These are phyloP conservation scores for Nemurella pictetii DNA, from an alignment of 2,888 invertebrate genomes.

Conservation along the genomic window DNA sequence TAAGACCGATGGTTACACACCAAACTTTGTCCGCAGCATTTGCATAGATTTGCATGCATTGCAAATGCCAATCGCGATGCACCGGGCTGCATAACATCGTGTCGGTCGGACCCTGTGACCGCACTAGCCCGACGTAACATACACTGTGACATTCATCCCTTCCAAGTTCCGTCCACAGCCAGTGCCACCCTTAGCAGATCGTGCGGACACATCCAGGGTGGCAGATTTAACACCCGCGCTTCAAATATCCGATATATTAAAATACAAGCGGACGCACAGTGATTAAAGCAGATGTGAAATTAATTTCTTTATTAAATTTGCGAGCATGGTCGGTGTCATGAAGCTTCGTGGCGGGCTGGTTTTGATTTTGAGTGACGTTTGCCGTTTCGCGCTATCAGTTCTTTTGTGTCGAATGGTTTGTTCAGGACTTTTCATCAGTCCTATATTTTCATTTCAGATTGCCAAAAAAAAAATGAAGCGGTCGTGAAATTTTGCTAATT, in stretches of 20 bases:
- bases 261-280: background rate
- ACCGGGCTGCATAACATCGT: background rate
- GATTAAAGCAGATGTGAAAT: background rate
- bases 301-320: background rate
- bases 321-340: background rate
- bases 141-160: background rate
- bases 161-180: background rate
- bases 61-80: background rate
- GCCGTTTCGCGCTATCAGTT: background rate
- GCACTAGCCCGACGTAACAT: background rate
- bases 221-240: background rate
- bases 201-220: background rate
- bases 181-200: background rate
- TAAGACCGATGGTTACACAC: no score
- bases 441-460: background rate
- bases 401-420: background rate
- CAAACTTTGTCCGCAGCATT: no score
- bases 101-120: background rate
- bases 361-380: background rate
- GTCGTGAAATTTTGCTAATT: background rate
- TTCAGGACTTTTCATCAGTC: background rate
- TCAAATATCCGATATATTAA: constrained; percentile 7
- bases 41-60: no score
- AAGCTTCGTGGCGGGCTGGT: background rate
- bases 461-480: background rate